Base-by-base conservation (phyloP, 1,140 invertebrate species). In the Eurytemora carolleeae region DNA sequence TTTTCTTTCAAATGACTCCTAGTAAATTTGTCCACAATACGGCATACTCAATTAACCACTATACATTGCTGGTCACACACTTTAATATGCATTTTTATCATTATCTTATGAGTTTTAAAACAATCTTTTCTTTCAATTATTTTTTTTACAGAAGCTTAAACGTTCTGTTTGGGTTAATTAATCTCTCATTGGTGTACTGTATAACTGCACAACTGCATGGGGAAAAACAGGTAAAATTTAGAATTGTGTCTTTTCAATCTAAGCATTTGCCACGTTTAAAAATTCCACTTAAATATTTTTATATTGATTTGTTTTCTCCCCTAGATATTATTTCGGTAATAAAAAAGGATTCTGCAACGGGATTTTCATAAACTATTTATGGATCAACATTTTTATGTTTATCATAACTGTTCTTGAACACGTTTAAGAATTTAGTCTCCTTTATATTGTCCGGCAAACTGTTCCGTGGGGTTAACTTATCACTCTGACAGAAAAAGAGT, bases 81-180 rank as follows among this genome's bases (percentile, higher is more conserved):
- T 22, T 71, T 69, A 57, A 26, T 79, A 2, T 66, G 77, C n/a
- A 44, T 44, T 44, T n/a, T 44, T 12, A n/a, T 44, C 7, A 12
- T 44, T 44, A 44, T 44, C 31, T 44, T 44, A 44, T 12, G n/a
- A n/a, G n/a, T n/a, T n/a, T n/a, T n/a, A 44, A 44, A 44, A 44
- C 7, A 44, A 44, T 44, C 7, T 44, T 44, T 44, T 12, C 31
- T n/a, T 44, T 12, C 7, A n/a, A 12, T 12, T 44, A 12, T 12
- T 44, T 44, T 44, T 44, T 12, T 7, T 44, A 44, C 31, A 44
- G 31, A 44, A 44, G 31, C n/a, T n/a, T 12, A n/a, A 44, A n/a
- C n/a, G 31, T 62, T 18, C 19, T 21, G 22, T 53, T 62, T 24
- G 52, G 52, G 21, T 57, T 54, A 15, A 18, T 62, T 15, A 62